These are phyloP conservation scores for Actinernus sp. DNA, from an alignment of 92 coral and sea anemone species.

Conservation along the genomic window DNA sequence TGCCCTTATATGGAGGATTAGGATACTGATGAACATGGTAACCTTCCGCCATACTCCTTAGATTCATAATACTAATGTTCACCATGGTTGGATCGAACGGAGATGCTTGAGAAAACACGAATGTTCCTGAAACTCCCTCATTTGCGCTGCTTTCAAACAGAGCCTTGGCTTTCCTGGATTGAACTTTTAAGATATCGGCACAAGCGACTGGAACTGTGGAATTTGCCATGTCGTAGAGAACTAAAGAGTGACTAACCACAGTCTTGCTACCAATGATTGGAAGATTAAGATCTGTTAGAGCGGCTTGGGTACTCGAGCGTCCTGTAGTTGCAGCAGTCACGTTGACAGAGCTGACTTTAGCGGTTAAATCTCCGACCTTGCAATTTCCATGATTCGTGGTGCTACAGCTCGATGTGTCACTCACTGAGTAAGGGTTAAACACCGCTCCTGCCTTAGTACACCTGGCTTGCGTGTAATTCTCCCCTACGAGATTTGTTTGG, in stretches of 20 bases:
- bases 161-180: conserved; percentile 71
- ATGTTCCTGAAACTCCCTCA: conserved; percentile 81
- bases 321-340: conserved; percentile 70
- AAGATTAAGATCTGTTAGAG: conserved; percentile 66
- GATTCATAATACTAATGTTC: conserved; percentile 53
- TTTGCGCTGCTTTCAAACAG: conserved; percentile 46
- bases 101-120: conserved; percentile 76
- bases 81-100: conserved; percentile 87
- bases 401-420: conserved; percentile 22
- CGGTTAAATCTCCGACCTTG: conserved; percentile 61
- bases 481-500: conserved; percentile 25
- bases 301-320: conserved; percentile 53
- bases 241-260: conserved; percentile 74
- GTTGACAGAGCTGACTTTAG: conserved; percentile 51
- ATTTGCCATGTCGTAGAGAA: conserved; percentile 39
- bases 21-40: conserved; percentile 93
- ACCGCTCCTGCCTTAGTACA: conserved; percentile 33
- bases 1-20: conserved; percentile 64
- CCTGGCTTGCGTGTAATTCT: conserved; percentile 22
- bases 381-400: conserved; percentile 46
- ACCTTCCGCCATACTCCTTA: conserved; percentile 66
- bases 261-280: conserved; percentile 63
- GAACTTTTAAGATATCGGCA: conserved; percentile 63
- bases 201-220: conserved; percentile 70
- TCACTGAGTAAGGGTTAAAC: conserved; percentile 47